Base-by-base conservation (phyloP, 2,888 invertebrate genomes). In the Latrodectus elegans region DNA sequence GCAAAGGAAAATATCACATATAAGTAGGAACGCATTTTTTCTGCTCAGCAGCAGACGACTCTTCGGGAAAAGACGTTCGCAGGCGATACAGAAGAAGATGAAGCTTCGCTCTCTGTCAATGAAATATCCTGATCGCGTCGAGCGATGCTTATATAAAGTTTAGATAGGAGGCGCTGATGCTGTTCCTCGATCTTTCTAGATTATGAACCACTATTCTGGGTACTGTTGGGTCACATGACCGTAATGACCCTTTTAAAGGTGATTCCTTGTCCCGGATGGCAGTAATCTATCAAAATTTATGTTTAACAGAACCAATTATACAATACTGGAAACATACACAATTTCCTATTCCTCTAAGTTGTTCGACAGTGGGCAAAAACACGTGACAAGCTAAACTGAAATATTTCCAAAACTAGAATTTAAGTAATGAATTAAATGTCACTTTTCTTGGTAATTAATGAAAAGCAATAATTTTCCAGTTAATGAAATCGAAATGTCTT, bases 1-100 rank as follows among this genome's bases (percentile, higher is more conserved):
- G 53, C 17, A 11, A 15, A 55, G n/a, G 51, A 81, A 52, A 81
- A 26, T 73, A 81, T 67, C 81, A 73, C 73, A 73, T n/a, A n/a
- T 11, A 15, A 55, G 64, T 22, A 80, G 73, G 73, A 81, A 81
- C 81, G 73, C 81, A 81, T 81, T 22, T 64, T 65, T 72, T 60
- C 81, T 49, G 65, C 11, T 26, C 64, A 64, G 64, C 72, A 71
- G 73, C 72, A 60, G 73, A 72, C 49, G 38, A 53, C 4, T 38
- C 17, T 17, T n/a, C 64, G 49, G 65, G 38, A 6, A 60, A 38
- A 55, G 68, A 53, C 67, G n/a, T 15, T 53, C 26, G 15, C 38
- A 15, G 22, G 12, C 22, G 65, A 17, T 51, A 52, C 12, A 11
- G 52, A 15, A 65, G 81, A 38, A 38, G 22, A 65, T 22, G 10